These are phyloP conservation scores for Gnatocerus cornutus DNA, from an alignment of 2,888 invertebrate genomes.

Conservation along the genomic window DNA sequence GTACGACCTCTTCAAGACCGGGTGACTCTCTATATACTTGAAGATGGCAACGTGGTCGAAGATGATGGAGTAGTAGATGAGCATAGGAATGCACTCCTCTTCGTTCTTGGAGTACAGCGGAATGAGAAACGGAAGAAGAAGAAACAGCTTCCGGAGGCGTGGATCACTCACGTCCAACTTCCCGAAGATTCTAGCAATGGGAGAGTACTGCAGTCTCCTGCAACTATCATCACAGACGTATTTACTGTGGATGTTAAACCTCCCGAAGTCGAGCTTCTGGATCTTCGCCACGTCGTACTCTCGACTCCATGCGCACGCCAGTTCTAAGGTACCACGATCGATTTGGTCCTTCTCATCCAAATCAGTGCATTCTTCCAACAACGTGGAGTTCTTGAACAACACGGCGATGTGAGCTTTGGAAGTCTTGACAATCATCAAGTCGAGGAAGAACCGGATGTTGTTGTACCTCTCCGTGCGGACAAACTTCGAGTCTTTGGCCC, in stretches of 20 bases:
- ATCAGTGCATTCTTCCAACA: not conserved
- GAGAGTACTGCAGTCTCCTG: not conserved
- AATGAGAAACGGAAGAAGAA: not conserved
- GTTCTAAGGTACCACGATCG: not conserved
- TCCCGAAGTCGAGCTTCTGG: not conserved
- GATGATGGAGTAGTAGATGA: not conserved
- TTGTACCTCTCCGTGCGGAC: not conserved
- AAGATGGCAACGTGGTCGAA: not conserved
- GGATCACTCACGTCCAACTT: not conserved
- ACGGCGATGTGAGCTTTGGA: constrained; percentile 1
- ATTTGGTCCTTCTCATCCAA: not conserved
- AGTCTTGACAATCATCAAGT: constrained; percentile 5
- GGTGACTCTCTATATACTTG: not conserved
- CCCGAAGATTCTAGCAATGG: not conserved
- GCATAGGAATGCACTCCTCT: not conserved
- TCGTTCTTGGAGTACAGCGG: not conserved
- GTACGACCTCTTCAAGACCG: not conserved
- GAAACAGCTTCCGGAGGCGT: not conserved
- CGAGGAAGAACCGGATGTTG: constrained; percentile 14
- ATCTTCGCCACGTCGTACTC: not conserved
- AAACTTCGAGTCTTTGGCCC: not conserved
- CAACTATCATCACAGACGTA: not conserved
- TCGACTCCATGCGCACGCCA: not conserved
- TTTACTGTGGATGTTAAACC: constrained; percentile 5
- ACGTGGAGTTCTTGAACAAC: constrained; percentile 1